Percentiles rank a stretch among this genome's conserved stretches.
phyloP scores from a whole-genome alignment of 53 echinoderm and acorn worm genomes.

The Hippasteria phrygiana region DNA sequence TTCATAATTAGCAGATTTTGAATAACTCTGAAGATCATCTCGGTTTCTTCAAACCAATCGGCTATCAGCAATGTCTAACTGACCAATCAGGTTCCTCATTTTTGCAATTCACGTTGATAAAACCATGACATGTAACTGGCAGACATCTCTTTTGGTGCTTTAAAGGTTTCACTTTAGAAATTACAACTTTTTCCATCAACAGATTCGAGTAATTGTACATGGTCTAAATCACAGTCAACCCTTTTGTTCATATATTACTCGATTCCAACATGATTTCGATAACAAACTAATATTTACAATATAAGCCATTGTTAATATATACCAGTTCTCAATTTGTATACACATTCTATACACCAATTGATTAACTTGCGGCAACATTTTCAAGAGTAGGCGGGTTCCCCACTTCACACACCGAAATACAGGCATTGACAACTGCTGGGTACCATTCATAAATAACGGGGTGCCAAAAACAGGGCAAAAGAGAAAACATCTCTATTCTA shows the following conservation, averaged over 20 bases:
- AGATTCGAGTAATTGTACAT: background rate
- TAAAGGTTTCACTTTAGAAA: too few species aligned
- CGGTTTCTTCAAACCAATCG: background rate
- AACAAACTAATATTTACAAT: conserved; percentile 59
- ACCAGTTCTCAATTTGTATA: conserved; percentile 12
- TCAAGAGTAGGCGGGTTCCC: background rate
- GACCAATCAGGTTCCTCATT: background rate
- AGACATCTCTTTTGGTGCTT: background rate
- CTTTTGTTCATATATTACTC: conserved; percentile 57
- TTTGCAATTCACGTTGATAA: background rate
- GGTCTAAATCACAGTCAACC: conserved; percentile 9
- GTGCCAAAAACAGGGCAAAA: too few species aligned
- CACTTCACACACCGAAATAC: conserved; percentile 16
- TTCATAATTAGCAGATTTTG: background rate
- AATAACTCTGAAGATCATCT: background rate
- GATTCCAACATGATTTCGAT: conserved; percentile 24
- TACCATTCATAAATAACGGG: too few species aligned
- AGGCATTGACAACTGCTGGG: background rate
- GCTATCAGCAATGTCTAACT: background rate
- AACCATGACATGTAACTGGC: background rate
- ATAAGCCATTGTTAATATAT: background rate
- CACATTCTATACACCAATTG: conserved; percentile 20
- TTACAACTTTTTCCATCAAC: too few species aligned
- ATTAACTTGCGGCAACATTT: background rate
- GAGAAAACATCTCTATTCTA: too few species aligned